Evolutionary conservation across 1,140 invertebrate species (phyloP).

Genomic region (Laupala kohalensis): DNA sequence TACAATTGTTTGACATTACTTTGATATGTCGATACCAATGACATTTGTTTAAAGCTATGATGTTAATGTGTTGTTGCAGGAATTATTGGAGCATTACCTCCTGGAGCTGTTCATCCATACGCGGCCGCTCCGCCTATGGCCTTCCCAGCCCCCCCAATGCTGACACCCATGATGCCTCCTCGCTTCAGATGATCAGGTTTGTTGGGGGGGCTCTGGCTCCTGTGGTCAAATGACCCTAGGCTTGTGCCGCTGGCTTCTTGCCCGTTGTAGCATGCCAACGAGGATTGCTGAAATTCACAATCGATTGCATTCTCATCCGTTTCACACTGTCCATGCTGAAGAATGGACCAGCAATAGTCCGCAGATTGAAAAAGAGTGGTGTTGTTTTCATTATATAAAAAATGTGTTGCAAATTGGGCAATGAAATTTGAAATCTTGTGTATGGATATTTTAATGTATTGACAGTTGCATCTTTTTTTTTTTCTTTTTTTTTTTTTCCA

Average conservation of each 20-base stretch:
- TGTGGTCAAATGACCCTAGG: conserved; percentile 11
- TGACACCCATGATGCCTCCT: conserved; percentile 56
- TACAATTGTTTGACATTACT: too few relatives aligned
- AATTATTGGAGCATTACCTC: conserved; percentile 50
- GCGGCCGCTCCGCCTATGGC: conserved; percentile 36
- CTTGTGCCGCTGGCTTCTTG: neutral
- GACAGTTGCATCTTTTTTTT: neutral
- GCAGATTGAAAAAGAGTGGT: neutral
- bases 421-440: neutral
- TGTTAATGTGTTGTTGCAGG: conserved; percentile 36
- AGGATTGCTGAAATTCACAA: neutral
- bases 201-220: conserved; percentile 15
- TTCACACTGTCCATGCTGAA: neutral
- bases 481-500: too few relatives aligned
- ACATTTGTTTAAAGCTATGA: too few relatives aligned
- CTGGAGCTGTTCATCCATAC: conserved; percentile 47
- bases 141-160: conserved; percentile 43
- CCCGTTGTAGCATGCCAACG: neutral
- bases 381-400: neutral
- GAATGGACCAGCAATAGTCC: neutral
- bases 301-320: neutral
- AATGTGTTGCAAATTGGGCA: neutral
- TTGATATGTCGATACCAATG: too few relatives aligned
- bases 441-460: neutral
- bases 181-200: conserved; percentile 59